phyloP scores from a whole-genome alignment of 2,113 vertebrate species.

The Spea multiplicata region DNA sequence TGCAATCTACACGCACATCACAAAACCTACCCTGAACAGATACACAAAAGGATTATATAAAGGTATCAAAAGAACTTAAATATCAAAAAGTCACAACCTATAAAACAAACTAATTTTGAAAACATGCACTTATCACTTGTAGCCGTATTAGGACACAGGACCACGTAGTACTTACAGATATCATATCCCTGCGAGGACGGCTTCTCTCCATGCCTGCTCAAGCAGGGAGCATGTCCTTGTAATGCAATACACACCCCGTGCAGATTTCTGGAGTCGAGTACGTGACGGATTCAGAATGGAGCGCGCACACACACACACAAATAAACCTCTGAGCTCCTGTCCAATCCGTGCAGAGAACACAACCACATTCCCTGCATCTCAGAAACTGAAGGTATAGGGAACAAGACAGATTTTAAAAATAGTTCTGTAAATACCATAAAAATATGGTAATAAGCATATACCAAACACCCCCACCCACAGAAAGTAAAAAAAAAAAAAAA shows the following conservation, averaged over 20 bases:
- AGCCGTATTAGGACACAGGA: neutral
- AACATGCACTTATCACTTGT: too few species aligned
- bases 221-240: conserved; percentile 52
- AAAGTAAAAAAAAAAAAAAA: too few species aligned
- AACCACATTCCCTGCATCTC: conserved; percentile 45
- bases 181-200: conserved; percentile 61
- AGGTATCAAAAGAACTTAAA: too few species aligned
- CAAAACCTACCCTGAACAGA: too few species aligned
- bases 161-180: conserved; percentile 60
- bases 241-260: conserved; percentile 50
- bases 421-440: conserved; percentile 56
- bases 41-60: too few species aligned
- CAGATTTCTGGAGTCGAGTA: conserved; percentile 48
- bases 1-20: too few species aligned
- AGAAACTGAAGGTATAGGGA: conserved; percentile 38
- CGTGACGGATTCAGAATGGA: conserved; percentile 59
- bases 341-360: conserved; percentile 57
- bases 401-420: conserved; percentile 46
- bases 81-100: too few species aligned
- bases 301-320: conserved; percentile 57
- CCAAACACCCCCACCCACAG: too few species aligned
- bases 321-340: conserved; percentile 54
- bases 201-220: conserved; percentile 63
- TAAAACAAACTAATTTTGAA: too few species aligned
- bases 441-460: too few species aligned